These are phyloP conservation scores for Vanessa atalanta DNA, from an alignment of 1,140 invertebrate species.

Conservation along the genomic window DNA sequence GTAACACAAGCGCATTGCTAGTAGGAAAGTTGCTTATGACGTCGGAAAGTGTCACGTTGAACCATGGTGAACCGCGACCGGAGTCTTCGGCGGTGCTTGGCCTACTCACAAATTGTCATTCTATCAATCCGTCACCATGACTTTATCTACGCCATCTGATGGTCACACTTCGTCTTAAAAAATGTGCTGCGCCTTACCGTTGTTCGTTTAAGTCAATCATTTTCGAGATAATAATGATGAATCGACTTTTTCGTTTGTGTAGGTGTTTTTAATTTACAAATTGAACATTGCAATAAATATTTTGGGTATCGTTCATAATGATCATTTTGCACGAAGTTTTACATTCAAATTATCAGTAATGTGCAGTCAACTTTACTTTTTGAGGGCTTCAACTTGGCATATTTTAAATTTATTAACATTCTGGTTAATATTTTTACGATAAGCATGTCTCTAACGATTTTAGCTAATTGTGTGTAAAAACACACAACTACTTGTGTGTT, in stretches of 20 bases:
- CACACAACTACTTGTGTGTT: too few relatives aligned
- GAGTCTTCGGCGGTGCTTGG: conserved; percentile 71
- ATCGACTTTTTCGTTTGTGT: conserved; percentile 27
- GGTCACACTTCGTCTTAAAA: conserved; percentile 36
- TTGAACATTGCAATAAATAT: background rate
- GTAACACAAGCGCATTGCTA: conserved; percentile 70
- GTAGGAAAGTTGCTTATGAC: conserved; percentile 80
- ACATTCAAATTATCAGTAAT: background rate
- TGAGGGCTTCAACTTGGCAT: too few relatives aligned
- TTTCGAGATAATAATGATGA: conserved; percentile 30
- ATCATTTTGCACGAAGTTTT: background rate
- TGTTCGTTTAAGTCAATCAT: conserved; percentile 48
- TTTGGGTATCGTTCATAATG: background rate
- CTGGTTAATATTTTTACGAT: too few relatives aligned
- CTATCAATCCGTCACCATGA: conserved; percentile 75
- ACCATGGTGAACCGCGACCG: conserved; percentile 74
- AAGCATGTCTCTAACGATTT: too few relatives aligned
- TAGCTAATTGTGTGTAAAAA: too few relatives aligned
- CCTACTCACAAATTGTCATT: conserved; percentile 78
- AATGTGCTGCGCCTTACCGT: conserved; percentile 50
- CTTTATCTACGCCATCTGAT: conserved; percentile 63
- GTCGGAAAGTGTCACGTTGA: conserved; percentile 78
- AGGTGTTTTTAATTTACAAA: conserved; percentile 16
- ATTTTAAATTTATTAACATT: too few relatives aligned
- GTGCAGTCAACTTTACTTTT: background rate